Percentiles rank a stretch among this genome's conserved stretches.
Evolutionary conservation across 2,888 invertebrate species (phyloP).

Genomic region (Drosophila acutilabella): DNA sequence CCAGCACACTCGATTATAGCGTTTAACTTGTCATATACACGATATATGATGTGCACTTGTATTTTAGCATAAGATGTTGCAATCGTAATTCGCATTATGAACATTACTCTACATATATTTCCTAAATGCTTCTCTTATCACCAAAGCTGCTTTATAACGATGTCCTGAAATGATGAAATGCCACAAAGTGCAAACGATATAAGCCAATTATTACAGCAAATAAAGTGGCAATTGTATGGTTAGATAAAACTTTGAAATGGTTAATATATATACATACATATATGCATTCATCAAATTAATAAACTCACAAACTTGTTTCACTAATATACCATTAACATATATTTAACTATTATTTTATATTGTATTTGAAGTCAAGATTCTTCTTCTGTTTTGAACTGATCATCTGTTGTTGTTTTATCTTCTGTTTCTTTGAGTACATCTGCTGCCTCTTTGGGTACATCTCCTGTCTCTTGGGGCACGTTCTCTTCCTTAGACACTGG

Average conservation of each 20-base stretch:
- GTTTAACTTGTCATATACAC: slow-evolving; percentile 13
- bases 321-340: slow-evolving; percentile 39
- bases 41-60: slow-evolving; percentile 43
- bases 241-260: slow-evolving; percentile 44
- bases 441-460: neutral
- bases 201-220: slow-evolving; percentile 37
- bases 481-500: neutral
- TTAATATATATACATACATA: slow-evolving; percentile 55
- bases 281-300: slow-evolving; percentile 54
- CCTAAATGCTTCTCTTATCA: slow-evolving; percentile 64
- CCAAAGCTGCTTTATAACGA: slow-evolving; percentile 71
- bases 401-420: neutral
- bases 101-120: slow-evolving; percentile 28
- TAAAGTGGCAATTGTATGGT: slow-evolving; percentile 45
- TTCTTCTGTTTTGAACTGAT: neutral
- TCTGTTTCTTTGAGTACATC: neutral
- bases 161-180: slow-evolving; percentile 49
- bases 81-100: slow-evolving; percentile 25
- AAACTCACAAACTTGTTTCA: slow-evolving; percentile 65
- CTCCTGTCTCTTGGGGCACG: neutral
- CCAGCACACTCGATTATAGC: slow-evolving; percentile 32
- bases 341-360: neutral
- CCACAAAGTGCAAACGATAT: slow-evolving; percentile 17
- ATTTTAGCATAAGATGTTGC: slow-evolving; percentile 34
- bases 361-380: slow-evolving; percentile 11